Conservation (phyloP, 2,888 invertebrate species). For the Proisotoma minuta region DNA sequence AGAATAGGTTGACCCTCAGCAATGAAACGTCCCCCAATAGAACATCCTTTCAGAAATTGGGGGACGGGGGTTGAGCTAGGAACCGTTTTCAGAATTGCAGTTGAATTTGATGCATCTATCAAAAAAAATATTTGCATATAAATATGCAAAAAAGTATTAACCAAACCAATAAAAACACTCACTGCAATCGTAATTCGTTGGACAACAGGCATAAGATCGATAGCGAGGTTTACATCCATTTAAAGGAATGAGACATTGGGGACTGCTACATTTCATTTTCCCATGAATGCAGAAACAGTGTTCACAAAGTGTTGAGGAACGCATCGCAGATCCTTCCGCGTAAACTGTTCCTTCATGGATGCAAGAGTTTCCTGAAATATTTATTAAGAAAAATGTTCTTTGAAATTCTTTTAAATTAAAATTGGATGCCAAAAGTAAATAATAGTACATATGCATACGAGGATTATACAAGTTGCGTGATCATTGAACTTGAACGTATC, state of each 20-base stretch:
- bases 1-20: slow-evolving; percentile 68
- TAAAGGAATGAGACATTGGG: slow-evolving; percentile 70
- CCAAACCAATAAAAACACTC: slow-evolving; percentile 38
- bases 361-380: slow-evolving; percentile 51
- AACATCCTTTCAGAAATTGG: slow-evolving; percentile 58
- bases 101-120: slow-evolving; percentile 41
- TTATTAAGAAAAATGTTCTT: too few species aligned
- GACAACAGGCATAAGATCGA: slow-evolving; percentile 68
- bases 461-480: too few species aligned
- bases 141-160: slow-evolving; percentile 1
- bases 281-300: slow-evolving; percentile 80
- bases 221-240: slow-evolving; percentile 65
- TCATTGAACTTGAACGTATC: too few species aligned
- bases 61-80: slow-evolving; percentile 43
- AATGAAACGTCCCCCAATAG: slow-evolving; percentile 59
- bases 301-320: slow-evolving; percentile 71
- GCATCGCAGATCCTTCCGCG: slow-evolving; percentile 78
- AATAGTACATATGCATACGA: too few species aligned
- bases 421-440: too few species aligned
- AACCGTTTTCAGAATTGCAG: slow-evolving; percentile 40
- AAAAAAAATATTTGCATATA: too few species aligned
- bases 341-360: slow-evolving; percentile 67
- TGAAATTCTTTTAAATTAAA: too few species aligned
- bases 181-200: slow-evolving; percentile 71
- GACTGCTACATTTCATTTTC: slow-evolving; percentile 69